Base-by-base conservation (phyloP, 1,140 invertebrate species). In the fruit fly (Drosophila melanogaster) region DNA sequence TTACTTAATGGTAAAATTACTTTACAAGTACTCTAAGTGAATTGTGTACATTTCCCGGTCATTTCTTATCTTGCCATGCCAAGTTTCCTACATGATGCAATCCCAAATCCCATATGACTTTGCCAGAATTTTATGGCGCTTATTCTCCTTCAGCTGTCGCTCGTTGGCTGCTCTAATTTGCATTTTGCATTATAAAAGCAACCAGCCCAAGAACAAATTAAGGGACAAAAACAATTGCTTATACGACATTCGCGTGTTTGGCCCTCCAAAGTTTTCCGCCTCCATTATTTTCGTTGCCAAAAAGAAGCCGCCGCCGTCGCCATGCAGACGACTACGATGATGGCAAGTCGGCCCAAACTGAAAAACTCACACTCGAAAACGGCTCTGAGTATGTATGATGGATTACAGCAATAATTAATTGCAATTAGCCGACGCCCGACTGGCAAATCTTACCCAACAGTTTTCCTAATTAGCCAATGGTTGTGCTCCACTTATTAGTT, bases 341-440 rank as follows among this genome's bases (percentile, higher is more conserved):
- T 53, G 53, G 38, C 59, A 62, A 33, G 44, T 47, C 41, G 38
- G 40, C 19, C 56, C 37, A n/a, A 54, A 24, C 49, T 33, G 60
- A 56, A 75, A 79, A 67, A 69, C 53, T 51, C 50, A 70, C 62
- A 76, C 72, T 58, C 33, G 43, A 56, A 72, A 58, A 26, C 33
- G 38, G 46, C 53, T 57, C 30, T 54, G 60, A 57, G 33, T 74
- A 24, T 24, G 35, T 81, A 67, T 86, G 83, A 86, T 86, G 83
- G 83, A 86, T 86, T 87, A 83, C 79, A 69, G 74, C 65, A 83
- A 87, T 87, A 83, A 87, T 87, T 86, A 87, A 86, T 86, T 87
- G 83, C 83, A 86, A 87, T 86, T 83, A 86, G 70, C 35, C 56
- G 60, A 58, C 56, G 56, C 50, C 77, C 59, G 70, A 71, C 62